Percentiles rank a stretch among this genome's conserved stretches.
These are phyloP conservation scores for Noctua janthina DNA, from an alignment of 2,888 invertebrate genomes.

Conservation along the genomic window DNA sequence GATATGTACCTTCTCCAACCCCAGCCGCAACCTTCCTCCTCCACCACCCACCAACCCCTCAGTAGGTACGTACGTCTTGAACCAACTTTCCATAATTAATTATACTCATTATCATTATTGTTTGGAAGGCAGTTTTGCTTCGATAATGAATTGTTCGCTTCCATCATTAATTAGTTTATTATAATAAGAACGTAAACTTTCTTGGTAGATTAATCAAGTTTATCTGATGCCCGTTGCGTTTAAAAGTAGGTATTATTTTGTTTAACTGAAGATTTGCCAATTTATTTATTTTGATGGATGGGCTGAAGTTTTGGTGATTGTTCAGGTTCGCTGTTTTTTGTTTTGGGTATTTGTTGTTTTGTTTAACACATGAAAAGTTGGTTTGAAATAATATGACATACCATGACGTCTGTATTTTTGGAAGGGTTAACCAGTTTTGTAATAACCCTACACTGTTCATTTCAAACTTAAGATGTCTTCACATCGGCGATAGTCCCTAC, in stretches of 20 bases:
- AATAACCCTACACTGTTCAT: neutral
- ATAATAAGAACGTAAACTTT: slow-evolving; percentile 89
- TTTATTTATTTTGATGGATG: slow-evolving; percentile 66
- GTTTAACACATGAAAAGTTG: neutral
- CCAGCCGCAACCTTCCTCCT: slow-evolving; percentile 55
- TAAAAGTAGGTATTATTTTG: slow-evolving; percentile 73
- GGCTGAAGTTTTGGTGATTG: slow-evolving; percentile 52
- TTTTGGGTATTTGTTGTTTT: neutral
- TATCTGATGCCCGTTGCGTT: slow-evolving; percentile 86
- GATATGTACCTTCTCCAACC: slow-evolving; percentile 71
- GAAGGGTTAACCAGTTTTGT: neutral
- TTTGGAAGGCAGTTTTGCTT: slow-evolving; percentile 90
- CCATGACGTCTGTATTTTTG: neutral
- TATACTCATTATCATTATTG: slow-evolving; percentile 91
- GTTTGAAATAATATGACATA: neutral
- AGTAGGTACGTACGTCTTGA: slow-evolving; percentile 86
- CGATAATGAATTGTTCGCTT: slow-evolving; percentile 90
- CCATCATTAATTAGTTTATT: slow-evolving; percentile 91
- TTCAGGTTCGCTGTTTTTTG: slow-evolving; percentile 24
- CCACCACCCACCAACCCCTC: slow-evolving; percentile 74
- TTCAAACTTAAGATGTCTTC: neutral
- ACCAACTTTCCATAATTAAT: slow-evolving; percentile 90
- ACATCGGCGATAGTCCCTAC: neutral
- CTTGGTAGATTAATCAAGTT: slow-evolving; percentile 88
- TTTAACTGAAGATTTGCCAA: slow-evolving; percentile 60